Evolutionary conservation across 2,113 vertebrate genomes (phyloP).

Genomic region (Alligator sinensis): DNA sequence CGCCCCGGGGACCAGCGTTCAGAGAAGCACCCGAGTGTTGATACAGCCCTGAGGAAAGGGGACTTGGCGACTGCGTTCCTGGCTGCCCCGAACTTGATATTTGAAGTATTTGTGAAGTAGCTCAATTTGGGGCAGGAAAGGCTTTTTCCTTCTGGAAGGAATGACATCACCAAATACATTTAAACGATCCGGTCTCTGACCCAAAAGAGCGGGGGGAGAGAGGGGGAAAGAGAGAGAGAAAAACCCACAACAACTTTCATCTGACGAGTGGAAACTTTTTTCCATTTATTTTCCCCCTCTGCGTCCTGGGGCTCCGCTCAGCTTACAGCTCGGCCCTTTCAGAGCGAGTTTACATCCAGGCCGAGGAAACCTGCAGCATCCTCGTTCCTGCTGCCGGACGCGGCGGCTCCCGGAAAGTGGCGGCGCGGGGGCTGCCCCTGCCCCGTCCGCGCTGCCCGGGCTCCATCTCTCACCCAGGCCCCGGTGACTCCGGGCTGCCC

Average conservation of each 20-base stretch:
- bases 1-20: not conserved
- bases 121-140: conserved; percentile 35
- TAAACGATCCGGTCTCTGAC: conserved; percentile 42
- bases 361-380: not conserved
- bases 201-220: not conserved
- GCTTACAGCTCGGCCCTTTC: not conserved
- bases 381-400: not conserved
- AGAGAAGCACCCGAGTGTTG: not conserved
- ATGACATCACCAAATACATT: conserved; percentile 61
- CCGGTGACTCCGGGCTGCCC: too few relatives aligned
- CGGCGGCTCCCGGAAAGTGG: rapidly evolving
- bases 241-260: conserved; percentile 46
- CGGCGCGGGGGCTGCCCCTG: not conserved
- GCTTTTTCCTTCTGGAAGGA: conserved; percentile 67
- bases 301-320: not conserved
- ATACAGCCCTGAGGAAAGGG: not conserved
- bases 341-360: not conserved
- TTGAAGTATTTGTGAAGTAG: not conserved
- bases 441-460: too few relatives aligned
- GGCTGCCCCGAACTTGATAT: conserved; percentile 9
- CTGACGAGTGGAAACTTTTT: conserved; percentile 60
- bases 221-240: not conserved
- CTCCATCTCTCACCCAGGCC: too few relatives aligned
- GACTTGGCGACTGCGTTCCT: not conserved
- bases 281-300: not conserved